Evolutionary conservation across 2,113 vertebrate species (phyloP), one percentile per base, ranked within the genome.

Genomic region (Cololabis saira): DNA sequence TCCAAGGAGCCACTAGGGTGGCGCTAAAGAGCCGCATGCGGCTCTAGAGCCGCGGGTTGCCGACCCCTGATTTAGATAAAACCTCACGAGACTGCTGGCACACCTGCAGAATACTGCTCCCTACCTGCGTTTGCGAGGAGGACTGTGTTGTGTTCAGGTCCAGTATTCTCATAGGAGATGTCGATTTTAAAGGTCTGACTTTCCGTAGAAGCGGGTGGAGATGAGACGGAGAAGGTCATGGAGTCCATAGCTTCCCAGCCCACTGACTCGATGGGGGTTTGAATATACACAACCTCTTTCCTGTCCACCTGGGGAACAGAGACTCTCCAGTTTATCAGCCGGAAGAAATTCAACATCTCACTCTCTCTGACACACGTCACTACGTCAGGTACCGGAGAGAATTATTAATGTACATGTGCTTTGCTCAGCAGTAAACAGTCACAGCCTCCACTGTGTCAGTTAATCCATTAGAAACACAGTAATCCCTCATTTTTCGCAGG

Each of bases 91-190:
- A n/a, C n/a, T n/a, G n/a, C n/a, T n/a, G n/a, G n/a, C n/a, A n/a
- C n/a, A n/a, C n/a, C n/a, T n/a, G n/a, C n/a, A n/a, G 53, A 56
- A 15, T 15, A 16, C 12, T 40, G 30, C n/a, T 65, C 44, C 74
- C 87, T 92, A 96, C 95, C 96, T 93, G 93, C 94, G 82, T 97
- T 98, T 86, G 93, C 92, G 33, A 96, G 83, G 75, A 98, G 92
- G 53, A 16, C 52, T 52, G 93, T 95, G 47, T 83, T 93, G 61
- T 2, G 70, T 75, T 93, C 90, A 42, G 93, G 90, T 27, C 93
- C 89, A 7, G 67, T 76, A 64, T 94, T 90, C 76, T 95, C 95
- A 72, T 95, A 96, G 0, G 96, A 98, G 91, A 97, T 93, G 30
- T 90, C 89, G 58, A 98, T 86, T 63, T 19, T 85, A 62, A 97